Evolutionary conservation across 2,888 invertebrate species (phyloP).

Genomic region (Limenitis camilla): DNA sequence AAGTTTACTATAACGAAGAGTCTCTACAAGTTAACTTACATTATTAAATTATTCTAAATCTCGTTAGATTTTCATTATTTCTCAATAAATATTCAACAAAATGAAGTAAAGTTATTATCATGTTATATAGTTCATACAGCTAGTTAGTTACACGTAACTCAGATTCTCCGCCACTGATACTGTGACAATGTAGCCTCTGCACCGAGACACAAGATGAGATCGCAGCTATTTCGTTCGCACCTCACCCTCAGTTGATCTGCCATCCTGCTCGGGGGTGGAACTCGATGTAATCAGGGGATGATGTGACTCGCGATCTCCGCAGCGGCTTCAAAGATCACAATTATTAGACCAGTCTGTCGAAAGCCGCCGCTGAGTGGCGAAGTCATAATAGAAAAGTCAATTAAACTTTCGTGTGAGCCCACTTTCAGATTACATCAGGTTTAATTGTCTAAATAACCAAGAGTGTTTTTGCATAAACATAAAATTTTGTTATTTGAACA

Average conservation of each 20-base stretch:
- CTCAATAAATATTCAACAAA: no score
- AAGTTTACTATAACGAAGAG: no score
- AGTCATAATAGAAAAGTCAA: slow-evolving; percentile 59
- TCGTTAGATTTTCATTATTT: no score
- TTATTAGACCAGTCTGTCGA: slow-evolving; percentile 73
- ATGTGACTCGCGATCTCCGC: slow-evolving; percentile 73
- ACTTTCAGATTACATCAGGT: slow-evolving; percentile 9
- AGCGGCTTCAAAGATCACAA: slow-evolving; percentile 73
- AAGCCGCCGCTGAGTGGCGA: slow-evolving; percentile 65
- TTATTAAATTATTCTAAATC: no score
- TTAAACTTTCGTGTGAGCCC: slow-evolving; percentile 16
- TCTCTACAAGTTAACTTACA: no score
- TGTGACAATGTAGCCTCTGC: slow-evolving; percentile 74
- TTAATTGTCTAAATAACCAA: neutral
- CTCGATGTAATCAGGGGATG: slow-evolving; percentile 74
- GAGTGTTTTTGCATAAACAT: neutral
- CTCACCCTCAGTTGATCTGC: slow-evolving; percentile 17
- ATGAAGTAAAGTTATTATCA: slow-evolving; percentile 10
- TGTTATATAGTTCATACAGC: slow-evolving; percentile 24
- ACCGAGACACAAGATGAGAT: slow-evolving; percentile 78
- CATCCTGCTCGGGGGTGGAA: slow-evolving; percentile 64
- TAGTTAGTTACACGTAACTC: slow-evolving; percentile 54
- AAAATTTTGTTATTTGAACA: neutral
- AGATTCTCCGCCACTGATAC: slow-evolving; percentile 56
- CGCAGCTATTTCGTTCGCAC: slow-evolving; percentile 55